phyloP scores from a whole-genome alignment of 2,113 vertebrate species.

The Coreoperca whiteheadi region DNA sequence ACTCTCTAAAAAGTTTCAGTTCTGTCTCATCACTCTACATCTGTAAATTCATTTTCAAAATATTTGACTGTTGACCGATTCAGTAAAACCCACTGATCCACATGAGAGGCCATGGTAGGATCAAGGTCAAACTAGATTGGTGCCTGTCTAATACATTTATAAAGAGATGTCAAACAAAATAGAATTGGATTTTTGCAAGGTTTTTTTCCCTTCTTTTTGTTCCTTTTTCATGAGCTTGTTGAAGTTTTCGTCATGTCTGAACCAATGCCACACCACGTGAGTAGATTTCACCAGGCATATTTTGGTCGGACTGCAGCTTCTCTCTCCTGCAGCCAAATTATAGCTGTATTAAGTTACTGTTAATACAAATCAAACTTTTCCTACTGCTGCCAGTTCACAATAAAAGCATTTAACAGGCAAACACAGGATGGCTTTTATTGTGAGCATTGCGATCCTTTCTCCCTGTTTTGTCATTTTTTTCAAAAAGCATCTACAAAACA shows the following conservation, averaged over 20 bases:
- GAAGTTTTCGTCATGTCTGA: not conserved
- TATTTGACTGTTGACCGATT: conserved; percentile 41
- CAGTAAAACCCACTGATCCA: conserved; percentile 16
- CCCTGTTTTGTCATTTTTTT: too few species aligned
- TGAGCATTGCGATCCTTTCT: too few species aligned
- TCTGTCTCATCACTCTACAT: conserved; percentile 7
- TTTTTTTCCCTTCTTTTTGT: not conserved
- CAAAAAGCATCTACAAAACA: not conserved
- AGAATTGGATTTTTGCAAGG: conserved; percentile 1
- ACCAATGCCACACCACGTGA: not conserved
- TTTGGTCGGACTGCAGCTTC: not conserved
- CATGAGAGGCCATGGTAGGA: not conserved
- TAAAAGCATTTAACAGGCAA: not conserved
- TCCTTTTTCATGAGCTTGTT: not conserved
- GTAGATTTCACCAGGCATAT: not conserved
- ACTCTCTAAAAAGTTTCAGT: conserved; percentile 37
- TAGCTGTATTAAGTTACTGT: not conserved
- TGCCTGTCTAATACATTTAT: not conserved
- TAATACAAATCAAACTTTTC: too few species aligned
- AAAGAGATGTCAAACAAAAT: not conserved
- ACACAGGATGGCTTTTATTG: not conserved
- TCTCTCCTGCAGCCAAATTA: too few species aligned
- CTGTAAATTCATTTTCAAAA: conserved; percentile 34
- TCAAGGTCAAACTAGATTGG: conserved; percentile 7
- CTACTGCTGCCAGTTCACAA: not conserved